These are phyloP conservation scores for Drosophila malerkotliana DNA, from an alignment of 1,140 invertebrate species.

Conservation along the genomic window DNA sequence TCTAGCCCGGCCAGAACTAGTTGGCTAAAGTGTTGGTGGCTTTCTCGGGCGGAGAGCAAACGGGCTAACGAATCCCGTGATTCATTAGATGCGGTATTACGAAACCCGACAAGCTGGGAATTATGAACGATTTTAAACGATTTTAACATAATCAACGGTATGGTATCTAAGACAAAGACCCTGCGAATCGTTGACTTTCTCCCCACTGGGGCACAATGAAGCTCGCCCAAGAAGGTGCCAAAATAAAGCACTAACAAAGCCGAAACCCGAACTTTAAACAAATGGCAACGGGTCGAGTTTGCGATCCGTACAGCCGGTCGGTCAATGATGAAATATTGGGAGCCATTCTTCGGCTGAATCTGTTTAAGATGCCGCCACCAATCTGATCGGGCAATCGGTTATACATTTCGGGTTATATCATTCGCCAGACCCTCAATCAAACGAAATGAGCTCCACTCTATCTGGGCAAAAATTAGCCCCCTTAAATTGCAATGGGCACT, in stretches of 20 bases:
- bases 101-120: slow-evolving; percentile 41
- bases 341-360: slow-evolving; percentile 40
- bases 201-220: slow-evolving; percentile 48
- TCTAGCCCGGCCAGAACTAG: slow-evolving; percentile 46
- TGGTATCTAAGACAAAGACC: slow-evolving; percentile 51
- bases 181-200: slow-evolving; percentile 50
- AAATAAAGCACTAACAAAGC: slow-evolving; percentile 45
- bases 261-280: slow-evolving; percentile 22
- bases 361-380: slow-evolving; percentile 24
- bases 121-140: slow-evolving; percentile 72
- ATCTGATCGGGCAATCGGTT: slow-evolving; percentile 29
- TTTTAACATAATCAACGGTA: slow-evolving; percentile 68
- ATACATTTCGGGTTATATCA: slow-evolving; percentile 20
- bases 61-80: slow-evolving; percentile 21
- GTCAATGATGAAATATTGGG: slow-evolving; percentile 40
- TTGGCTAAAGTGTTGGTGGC: slow-evolving; percentile 7
- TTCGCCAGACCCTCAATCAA: background rate
- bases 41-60: slow-evolving; percentile 18
- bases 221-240: slow-evolving; percentile 65
- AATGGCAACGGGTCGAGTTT: slow-evolving; percentile 37
- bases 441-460: background rate
- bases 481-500: slow-evolving; percentile 12
- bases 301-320: slow-evolving; percentile 12
- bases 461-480: background rate
- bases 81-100: slow-evolving; percentile 62